These are phyloP conservation scores for Cephus sareptanus DNA, from an alignment of 2,888 invertebrate genomes.

Conservation along the genomic window DNA sequence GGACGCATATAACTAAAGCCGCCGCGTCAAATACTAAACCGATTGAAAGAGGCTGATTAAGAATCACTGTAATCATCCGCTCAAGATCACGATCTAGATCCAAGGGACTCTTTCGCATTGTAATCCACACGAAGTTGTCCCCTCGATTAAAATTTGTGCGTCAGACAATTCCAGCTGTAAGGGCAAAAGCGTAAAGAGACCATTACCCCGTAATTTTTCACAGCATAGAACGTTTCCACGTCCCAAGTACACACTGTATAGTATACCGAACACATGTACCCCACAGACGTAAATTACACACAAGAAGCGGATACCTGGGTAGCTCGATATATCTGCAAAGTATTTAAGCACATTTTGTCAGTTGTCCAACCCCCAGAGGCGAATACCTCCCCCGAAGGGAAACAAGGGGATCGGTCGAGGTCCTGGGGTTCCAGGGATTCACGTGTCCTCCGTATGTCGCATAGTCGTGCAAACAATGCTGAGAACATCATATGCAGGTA, in stretches of 20 bases:
- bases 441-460: constrained; percentile 45
- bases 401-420: constrained; percentile 8
- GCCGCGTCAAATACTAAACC: background rate
- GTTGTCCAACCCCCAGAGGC: background rate
- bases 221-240: background rate
- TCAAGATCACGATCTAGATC: background rate
- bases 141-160: background rate
- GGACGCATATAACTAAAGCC: background rate
- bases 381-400: background rate
- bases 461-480: constrained; percentile 51
- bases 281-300: background rate
- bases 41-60: background rate
- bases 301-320: background rate
- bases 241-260: background rate
- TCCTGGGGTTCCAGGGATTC: background rate
- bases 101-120: background rate
- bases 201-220: background rate
- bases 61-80: background rate
- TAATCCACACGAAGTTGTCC: background rate
- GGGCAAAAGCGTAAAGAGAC: background rate
- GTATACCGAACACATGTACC: background rate
- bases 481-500: constrained; percentile 65
- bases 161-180: background rate
- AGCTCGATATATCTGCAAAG: constrained; percentile 15
- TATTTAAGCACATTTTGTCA: constrained; percentile 44